phyloP scores from a whole-genome alignment of 2,888 invertebrate species.

The Celastrina argiolus region DNA sequence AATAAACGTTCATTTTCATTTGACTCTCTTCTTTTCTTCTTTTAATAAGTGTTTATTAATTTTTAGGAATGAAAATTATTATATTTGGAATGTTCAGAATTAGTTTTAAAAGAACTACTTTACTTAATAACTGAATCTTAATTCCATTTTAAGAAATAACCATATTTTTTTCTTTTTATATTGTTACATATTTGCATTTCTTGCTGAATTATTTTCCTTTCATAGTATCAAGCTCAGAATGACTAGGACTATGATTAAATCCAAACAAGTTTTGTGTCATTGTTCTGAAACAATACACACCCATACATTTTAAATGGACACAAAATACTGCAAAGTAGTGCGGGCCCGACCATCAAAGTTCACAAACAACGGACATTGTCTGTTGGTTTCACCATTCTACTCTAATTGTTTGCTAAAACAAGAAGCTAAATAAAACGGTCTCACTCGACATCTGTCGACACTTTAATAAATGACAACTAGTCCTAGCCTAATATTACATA shows the following conservation, averaged over 20 bases:
- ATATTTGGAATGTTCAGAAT: not conserved
- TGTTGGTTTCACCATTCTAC: slow-evolving; percentile 14
- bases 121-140: not conserved
- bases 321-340: not conserved
- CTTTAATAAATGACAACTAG: not conserved
- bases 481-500: too few relatives aligned
- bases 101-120: not conserved
- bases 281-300: not conserved
- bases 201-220: too few relatives aligned
- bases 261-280: not conserved
- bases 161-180: too few relatives aligned
- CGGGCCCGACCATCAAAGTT: slow-evolving; percentile 1
- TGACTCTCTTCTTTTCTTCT: not conserved
- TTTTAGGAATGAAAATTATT: not conserved
- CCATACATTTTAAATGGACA: slow-evolving; percentile 1
- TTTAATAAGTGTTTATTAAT: not conserved
- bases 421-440: slow-evolving; percentile 4
- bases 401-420: slow-evolving; percentile 14
- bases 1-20: not conserved
- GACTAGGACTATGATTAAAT: not conserved
- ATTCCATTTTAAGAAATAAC: not conserved
- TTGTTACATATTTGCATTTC: too few relatives aligned
- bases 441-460: not conserved
- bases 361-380: slow-evolving; percentile 13
- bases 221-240: not conserved